Base-by-base conservation (phyloP, 2,888 invertebrate species). In the Euplagia quadripunctaria region DNA sequence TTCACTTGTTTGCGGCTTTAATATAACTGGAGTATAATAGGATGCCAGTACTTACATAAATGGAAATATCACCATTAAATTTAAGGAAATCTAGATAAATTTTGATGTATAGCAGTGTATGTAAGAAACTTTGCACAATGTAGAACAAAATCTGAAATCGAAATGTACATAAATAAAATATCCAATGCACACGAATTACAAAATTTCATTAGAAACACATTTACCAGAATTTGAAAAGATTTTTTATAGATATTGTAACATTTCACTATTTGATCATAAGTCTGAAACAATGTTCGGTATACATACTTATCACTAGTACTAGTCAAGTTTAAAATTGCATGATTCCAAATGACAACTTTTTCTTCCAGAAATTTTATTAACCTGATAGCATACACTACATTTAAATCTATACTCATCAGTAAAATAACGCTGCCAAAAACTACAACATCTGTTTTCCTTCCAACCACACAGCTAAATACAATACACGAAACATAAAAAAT, bases 341-440 rank as follows among this genome's bases (percentile, higher is more conserved):
- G 31, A 52, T 72, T 68, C 72, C 68, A 72, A 17, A 76, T 14
- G 41, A 55, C n/a, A 6, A 76, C 20, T 58, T 79, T 76, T 68
- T 71, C 17, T 70, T 65, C 70, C n/a, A 79, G 64, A 11, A 76
- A 11, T 1, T 46, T 64, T 8, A 73, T 74, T 3, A 76, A 58
- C 42, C 74, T 71, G 0, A 61, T 58, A 2, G 71, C 64, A 49
- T 76, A 73, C 5, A 79, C 41, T 0, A 79, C 61, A 43, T 72
- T 71, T 12, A n/a, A 4, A 17, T 79, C 74, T 42, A 70, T 71
- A 52, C 55, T 61, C 0, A 71, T 43, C 11, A 52, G 4, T 7
- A 66, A 8, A 20, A 11, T 9, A 17, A 63, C 8, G 17, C 14
- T 64, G 11, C 20, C 51, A 43, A 8, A 3, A 11, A 17, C 9